phyloP scores from a whole-genome alignment of 2,888 invertebrate genomes.

The Erynnis tages region DNA sequence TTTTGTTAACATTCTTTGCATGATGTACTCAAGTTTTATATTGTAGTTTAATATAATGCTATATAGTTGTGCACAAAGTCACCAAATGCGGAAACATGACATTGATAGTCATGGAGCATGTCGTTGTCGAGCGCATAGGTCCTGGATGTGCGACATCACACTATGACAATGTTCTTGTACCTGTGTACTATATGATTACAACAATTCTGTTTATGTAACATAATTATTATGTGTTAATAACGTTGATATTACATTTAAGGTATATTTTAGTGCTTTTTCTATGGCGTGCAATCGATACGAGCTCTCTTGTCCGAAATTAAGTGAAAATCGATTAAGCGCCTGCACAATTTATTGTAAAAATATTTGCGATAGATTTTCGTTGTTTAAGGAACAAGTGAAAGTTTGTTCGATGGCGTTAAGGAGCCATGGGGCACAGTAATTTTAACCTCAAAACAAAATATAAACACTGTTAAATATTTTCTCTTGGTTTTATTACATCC shows the following conservation, averaged over 20 bases:
- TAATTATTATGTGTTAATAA: constrained; percentile 56
- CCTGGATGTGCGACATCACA: constrained; percentile 15
- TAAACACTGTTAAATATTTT: constrained; percentile 78
- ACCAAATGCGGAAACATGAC: constrained; percentile 18
- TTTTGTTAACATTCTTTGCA: constrained; percentile 49
- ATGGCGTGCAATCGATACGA: constrained; percentile 39
- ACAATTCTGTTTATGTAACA: constrained; percentile 60
- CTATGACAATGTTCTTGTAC: constrained; percentile 43
- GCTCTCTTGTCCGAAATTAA: constrained; percentile 21
- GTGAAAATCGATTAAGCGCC: constrained; percentile 13
- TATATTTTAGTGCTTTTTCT: constrained; percentile 69
- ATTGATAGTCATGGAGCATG: too few species aligned
- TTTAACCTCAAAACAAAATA: constrained; percentile 78
- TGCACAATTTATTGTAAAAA: constrained; percentile 22
- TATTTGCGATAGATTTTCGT: constrained; percentile 28
- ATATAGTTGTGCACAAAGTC: constrained; percentile 70
- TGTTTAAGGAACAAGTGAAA: constrained; percentile 30
- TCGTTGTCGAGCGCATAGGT: too few species aligned
- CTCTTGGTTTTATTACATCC: constrained; percentile 47
- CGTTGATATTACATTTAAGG: constrained; percentile 69
- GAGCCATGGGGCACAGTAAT: constrained; percentile 73
- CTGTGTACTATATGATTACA: constrained; percentile 51
- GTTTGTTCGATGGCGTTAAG: constrained; percentile 48
- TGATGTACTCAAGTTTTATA: constrained; percentile 56
- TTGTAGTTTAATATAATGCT: constrained; percentile 57